These are phyloP conservation scores for Drosophila mettleri DNA, from an alignment of 2,888 invertebrate genomes.

Conservation along the genomic window DNA sequence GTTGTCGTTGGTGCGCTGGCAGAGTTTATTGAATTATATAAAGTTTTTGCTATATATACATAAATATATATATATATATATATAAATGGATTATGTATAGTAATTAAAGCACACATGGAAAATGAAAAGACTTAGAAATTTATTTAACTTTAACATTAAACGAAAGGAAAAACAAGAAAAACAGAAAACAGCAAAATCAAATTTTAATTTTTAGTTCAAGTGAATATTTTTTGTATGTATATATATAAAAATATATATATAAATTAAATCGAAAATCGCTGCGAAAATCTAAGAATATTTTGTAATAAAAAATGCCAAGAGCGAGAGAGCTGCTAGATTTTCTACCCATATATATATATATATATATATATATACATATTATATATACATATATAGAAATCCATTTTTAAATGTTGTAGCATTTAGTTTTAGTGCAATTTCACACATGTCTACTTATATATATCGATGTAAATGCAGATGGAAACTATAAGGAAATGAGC, in stretches of 20 bases:
- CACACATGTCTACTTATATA: constrained; percentile 70
- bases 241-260: constrained; percentile 28
- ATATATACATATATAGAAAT: constrained; percentile 27
- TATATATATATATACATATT: constrained; percentile 6
- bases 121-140: constrained; percentile 81
- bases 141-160: constrained; percentile 69
- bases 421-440: constrained; percentile 80
- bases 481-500: constrained; percentile 58
- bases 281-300: constrained; percentile 57
- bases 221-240: constrained; percentile 56
- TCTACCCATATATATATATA: constrained; percentile 47
- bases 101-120: constrained; percentile 80
- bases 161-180: background rate
- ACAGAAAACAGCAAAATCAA: constrained; percentile 50
- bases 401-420: constrained; percentile 80
- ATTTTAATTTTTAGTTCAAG: constrained; percentile 66
- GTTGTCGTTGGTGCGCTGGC: constrained; percentile 40
- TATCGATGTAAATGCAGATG: constrained; percentile 25
- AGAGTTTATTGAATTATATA: constrained; percentile 68
- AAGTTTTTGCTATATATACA: constrained; percentile 75
- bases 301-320: constrained; percentile 64
- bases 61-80: constrained; percentile 69
- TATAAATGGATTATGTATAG: constrained; percentile 71
- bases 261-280: constrained; percentile 18
- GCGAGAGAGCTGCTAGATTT: constrained; percentile 71